Percentiles rank a stretch among this genome's conserved stretches.
phyloP scores from a whole-genome alignment of 2,797 vertebrate species.

The Oryzias dopingdopingensis region DNA sequence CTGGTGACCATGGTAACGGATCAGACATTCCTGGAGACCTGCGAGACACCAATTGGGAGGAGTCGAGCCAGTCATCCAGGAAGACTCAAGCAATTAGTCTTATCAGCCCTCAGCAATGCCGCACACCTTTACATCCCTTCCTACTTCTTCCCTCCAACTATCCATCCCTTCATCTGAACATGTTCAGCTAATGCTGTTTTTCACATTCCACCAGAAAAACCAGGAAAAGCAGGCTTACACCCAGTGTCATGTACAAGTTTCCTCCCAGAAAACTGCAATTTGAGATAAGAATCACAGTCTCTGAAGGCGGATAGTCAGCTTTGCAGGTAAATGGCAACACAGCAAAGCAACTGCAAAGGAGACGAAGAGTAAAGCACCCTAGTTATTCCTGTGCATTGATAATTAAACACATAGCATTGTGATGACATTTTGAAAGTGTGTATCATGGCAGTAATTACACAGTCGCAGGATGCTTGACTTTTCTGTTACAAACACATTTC shows the following conservation, averaged over 20 bases:
- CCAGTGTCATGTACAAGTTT: slow-evolving; percentile 3
- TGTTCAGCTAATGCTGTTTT: slow-evolving; percentile 8
- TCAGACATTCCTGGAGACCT: slow-evolving; percentile 34
- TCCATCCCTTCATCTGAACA: too few relatives aligned
- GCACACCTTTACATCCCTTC: slow-evolving; percentile 7
- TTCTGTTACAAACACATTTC: slow-evolving; percentile 1
- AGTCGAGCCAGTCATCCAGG: slow-evolving; percentile 30
- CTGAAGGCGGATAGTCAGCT: neutral
- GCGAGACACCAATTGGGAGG: slow-evolving; percentile 9
- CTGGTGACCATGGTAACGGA: slow-evolving; percentile 61
- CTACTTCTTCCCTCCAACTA: too few relatives aligned
- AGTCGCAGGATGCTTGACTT: neutral
- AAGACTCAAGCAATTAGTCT: slow-evolving; percentile 48
- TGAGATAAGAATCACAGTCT: slow-evolving; percentile 38
- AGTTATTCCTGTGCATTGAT: slow-evolving; percentile 48
- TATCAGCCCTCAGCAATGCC: slow-evolving; percentile 40
- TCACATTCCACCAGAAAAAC: neutral
- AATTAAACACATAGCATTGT: slow-evolving; percentile 37
- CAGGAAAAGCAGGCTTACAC: slow-evolving; percentile 8
- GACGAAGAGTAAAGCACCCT: slow-evolving; percentile 32
- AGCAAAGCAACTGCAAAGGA: slow-evolving; percentile 43
- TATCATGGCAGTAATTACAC: slow-evolving; percentile 40
- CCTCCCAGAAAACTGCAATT: slow-evolving; percentile 27
- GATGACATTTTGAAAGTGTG: slow-evolving; percentile 55
- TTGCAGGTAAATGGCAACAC: slow-evolving; percentile 31